phyloP scores from a whole-genome alignment of 30 jellyfish, hydroid and myxozoan genomes.

The Euphysa ruthae region DNA sequence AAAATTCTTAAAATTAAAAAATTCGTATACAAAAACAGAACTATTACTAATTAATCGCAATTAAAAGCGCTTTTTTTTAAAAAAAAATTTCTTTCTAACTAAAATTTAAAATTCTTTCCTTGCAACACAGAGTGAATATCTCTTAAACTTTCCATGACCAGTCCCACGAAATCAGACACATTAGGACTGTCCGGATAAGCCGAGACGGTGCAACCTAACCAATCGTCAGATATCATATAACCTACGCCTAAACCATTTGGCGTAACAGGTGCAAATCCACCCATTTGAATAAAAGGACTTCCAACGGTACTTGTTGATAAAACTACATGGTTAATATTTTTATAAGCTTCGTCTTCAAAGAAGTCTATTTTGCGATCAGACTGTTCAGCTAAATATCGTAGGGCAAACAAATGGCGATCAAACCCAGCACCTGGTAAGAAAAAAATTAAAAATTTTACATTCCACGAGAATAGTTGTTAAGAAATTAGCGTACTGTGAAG shows the following conservation, averaged over 20 bases:
- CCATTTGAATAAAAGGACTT: slow-evolving; percentile 54
- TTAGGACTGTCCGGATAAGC: slow-evolving; percentile 93
- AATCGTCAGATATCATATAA: slow-evolving; percentile 55
- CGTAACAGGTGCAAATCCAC: slow-evolving; percentile 97
- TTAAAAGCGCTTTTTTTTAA: too few species aligned
- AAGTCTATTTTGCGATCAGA: slow-evolving; percentile 52
- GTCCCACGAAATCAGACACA: slow-evolving; percentile 55
- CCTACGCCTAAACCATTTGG: slow-evolving; percentile 91
- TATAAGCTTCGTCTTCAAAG: slow-evolving; percentile 74
- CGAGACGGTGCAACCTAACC: slow-evolving; percentile 65
- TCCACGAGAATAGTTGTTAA: too few species aligned
- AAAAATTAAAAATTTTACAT: neutral
- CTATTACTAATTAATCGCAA: too few species aligned
- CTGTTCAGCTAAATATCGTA: slow-evolving; percentile 43
- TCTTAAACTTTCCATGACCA: slow-evolving; percentile 45
- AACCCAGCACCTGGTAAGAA: slow-evolving; percentile 75
- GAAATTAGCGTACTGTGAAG: too few species aligned
- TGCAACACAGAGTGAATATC: slow-evolving; percentile 60
- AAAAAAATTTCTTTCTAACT: too few species aligned
- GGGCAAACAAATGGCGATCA: slow-evolving; percentile 87
- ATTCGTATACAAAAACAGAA: too few species aligned
- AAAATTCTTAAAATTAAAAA: too few species aligned
- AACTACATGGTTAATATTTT: slow-evolving; percentile 63
- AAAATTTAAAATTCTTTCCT: slow-evolving; percentile 67
- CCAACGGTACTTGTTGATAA: slow-evolving; percentile 88